phyloP scores from a whole-genome alignment of 2,113 vertebrate species.

The Cottus gobio region DNA sequence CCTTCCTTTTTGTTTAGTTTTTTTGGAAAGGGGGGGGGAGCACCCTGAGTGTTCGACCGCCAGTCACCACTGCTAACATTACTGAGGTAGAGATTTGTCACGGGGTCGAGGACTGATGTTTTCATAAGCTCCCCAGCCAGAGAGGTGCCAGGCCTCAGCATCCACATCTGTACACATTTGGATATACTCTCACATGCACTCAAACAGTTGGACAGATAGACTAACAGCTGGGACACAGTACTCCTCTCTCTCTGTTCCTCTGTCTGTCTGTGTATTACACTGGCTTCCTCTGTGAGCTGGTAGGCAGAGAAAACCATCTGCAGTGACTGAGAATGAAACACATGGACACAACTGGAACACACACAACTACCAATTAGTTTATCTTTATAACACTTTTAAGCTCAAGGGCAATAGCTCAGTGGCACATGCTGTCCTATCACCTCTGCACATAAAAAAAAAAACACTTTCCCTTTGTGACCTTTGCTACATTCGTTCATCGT shows the following conservation, averaged over 20 bases:
- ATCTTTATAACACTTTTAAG: conserved; percentile 47
- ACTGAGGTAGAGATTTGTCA: conserved; percentile 91
- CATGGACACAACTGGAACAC: conserved; percentile 45
- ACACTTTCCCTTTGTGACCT: conserved; percentile 69
- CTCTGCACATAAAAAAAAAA: conserved; percentile 15
- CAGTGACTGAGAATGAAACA: conserved; percentile 86
- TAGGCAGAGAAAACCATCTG: conserved; percentile 89
- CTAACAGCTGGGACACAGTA: not conserved
- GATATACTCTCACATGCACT: not conserved
- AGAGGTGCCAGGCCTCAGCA: conserved; percentile 71
- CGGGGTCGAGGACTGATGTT: conserved; percentile 85
- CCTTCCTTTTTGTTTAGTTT: not conserved
- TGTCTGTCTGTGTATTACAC: conserved; percentile 63
- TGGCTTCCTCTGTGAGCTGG: conserved; percentile 85
- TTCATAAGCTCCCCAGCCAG: conserved; percentile 88
- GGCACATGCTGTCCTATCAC: conserved; percentile 24
- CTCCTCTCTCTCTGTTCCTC: not conserved
- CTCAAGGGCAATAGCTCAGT: conserved; percentile 37
- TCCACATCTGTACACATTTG: conserved; percentile 5
- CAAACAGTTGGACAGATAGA: conserved; percentile 19
- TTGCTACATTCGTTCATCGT: conserved; percentile 61
- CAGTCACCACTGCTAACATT: conserved; percentile 84
- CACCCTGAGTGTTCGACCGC: conserved; percentile 80
- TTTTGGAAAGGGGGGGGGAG: not conserved
- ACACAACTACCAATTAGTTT: conserved; percentile 39